A percentile compares a stretch with the other conserved stretches of the same genome.
Evolutionary conservation across 1,140 invertebrate species (phyloP).

Genomic region (Euglossa dilemma): DNA sequence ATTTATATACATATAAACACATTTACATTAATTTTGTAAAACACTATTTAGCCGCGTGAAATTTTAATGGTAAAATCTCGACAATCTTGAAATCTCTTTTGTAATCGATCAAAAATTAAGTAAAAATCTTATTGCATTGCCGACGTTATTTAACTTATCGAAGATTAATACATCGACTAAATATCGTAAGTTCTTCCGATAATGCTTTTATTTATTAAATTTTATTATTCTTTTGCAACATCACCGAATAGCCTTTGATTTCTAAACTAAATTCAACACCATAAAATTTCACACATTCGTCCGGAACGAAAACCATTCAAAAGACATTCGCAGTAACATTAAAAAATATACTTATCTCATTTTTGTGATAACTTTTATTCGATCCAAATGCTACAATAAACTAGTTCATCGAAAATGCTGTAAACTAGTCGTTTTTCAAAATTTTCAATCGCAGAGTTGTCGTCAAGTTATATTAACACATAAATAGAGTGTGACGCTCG

Average conservation of each 20-base stretch:
- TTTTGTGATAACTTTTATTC: neutral
- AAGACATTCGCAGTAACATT: constrained; percentile 16
- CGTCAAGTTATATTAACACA: neutral
- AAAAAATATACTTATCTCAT: constrained; percentile 38
- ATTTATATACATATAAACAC: constrained; percentile 82
- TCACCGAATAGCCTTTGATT: neutral
- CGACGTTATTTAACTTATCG: neutral
- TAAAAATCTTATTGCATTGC: neutral
- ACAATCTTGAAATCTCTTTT: neutral
- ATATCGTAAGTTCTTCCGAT: neutral
- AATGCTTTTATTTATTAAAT: neutral
- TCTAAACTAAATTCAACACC: constrained; percentile 17
- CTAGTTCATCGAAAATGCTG: neutral
- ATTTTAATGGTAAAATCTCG: constrained; percentile 7
- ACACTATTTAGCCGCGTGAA: constrained; percentile 53
- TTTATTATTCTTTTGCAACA: neutral
- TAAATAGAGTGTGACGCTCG: too few relatives aligned
- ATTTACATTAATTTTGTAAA: constrained; percentile 76
- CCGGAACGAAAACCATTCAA: constrained; percentile 17
- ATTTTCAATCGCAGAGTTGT: neutral
- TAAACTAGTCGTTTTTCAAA: neutral
- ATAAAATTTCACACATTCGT: neutral
- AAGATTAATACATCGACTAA: neutral
- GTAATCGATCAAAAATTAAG: neutral
- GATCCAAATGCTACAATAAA: constrained; percentile 2